These are phyloP conservation scores for Dicerorhinus sumatrensis DNA, from an alignment of 2,113 vertebrate genomes.

Conservation along the genomic window DNA sequence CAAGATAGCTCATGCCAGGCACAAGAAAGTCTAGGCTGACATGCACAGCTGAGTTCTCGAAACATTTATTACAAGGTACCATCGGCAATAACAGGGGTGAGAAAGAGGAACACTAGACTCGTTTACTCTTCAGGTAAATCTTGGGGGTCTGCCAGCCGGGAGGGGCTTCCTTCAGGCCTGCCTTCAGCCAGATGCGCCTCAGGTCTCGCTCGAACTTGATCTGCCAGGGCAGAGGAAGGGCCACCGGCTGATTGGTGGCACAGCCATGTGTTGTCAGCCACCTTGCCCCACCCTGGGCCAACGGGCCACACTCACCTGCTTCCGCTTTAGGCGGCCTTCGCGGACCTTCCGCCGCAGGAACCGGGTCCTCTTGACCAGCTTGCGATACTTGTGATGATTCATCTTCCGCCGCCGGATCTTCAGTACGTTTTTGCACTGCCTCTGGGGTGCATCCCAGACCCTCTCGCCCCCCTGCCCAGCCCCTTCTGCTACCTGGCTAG, in stretches of 20 bases:
- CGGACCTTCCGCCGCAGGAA: conserved; percentile 90
- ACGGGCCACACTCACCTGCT: conserved; percentile 84
- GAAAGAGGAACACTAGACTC: neutral
- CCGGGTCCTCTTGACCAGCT: conserved; percentile 92
- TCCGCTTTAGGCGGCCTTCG: conserved; percentile 88
- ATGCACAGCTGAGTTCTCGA: rapidly evolving
- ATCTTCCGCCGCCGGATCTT: conserved; percentile 95
- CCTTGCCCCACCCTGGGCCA: rapidly evolving
- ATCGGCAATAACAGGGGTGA: rapidly evolving
- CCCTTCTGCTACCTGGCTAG: neutral
- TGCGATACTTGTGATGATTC: conserved; percentile 96
- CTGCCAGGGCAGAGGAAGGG: conserved; percentile 79
- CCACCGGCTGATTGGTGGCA: neutral
- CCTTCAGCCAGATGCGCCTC: conserved; percentile 91
- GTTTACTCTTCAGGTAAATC: conserved; percentile 88
- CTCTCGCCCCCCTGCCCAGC: conserved; percentile 67
- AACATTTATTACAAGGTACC: conserved; percentile 40
- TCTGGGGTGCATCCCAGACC: rapidly evolving
- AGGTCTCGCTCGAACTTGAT: conserved; percentile 93
- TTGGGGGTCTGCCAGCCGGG: conserved; percentile 93
- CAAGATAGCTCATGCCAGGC: neutral
- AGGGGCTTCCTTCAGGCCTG: conserved; percentile 92
- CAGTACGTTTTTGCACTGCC: conserved; percentile 93
- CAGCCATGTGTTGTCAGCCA: neutral
- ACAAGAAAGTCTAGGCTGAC: too few species aligned